phyloP scores from a whole-genome alignment of 2,113 vertebrate genomes.

The Sander lucioperca region DNA sequence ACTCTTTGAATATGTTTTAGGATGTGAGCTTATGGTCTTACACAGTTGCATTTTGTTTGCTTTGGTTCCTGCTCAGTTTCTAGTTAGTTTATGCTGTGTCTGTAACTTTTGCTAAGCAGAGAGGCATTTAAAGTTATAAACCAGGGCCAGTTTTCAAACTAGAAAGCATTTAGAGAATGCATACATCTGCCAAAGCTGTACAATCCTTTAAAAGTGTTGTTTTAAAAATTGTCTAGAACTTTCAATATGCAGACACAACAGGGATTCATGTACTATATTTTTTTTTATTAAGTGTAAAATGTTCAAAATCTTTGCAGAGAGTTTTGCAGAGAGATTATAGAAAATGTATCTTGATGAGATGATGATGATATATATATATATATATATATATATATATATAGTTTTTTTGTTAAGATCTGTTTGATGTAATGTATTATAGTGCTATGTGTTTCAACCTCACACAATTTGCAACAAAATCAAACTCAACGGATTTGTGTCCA shows the following conservation, averaged over 20 bases:
- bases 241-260: neutral
- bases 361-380: too few species aligned
- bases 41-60: slow-evolving; percentile 28
- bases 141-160: slow-evolving; percentile 11
- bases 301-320: too few species aligned
- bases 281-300: neutral
- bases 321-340: too few species aligned
- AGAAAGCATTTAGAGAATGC: neutral
- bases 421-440: too few species aligned
- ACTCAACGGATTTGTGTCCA: neutral
- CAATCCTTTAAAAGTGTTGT: neutral
- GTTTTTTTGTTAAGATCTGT: too few species aligned
- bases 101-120: slow-evolving; percentile 34
- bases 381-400: too few species aligned
- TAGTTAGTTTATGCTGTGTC: slow-evolving; percentile 37
- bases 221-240: neutral
- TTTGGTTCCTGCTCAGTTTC: slow-evolving; percentile 25
- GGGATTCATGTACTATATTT: neutral
- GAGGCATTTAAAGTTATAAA: neutral
- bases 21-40: neutral
- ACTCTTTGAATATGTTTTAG: slow-evolving; percentile 24
- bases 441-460: too few species aligned
- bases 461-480: too few species aligned
- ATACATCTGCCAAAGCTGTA: neutral
- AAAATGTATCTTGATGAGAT: too few species aligned